A percentile compares a stretch with the other conserved stretches of the same genome.
Conservation (phyloP, 2,888 invertebrate genomes). For the Polyommatus icarus region DNA sequence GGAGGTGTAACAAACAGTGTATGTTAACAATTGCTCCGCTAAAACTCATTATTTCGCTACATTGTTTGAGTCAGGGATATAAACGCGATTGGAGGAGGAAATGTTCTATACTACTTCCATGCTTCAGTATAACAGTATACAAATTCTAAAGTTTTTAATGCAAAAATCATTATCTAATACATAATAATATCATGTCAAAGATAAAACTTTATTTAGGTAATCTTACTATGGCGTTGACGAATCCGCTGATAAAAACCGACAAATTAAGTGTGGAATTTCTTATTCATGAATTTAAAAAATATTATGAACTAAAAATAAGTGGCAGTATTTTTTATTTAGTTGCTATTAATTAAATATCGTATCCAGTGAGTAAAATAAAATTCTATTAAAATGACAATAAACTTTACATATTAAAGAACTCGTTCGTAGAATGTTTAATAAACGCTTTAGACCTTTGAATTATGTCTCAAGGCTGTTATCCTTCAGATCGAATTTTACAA, state of each 20-base stretch:
- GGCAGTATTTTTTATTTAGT: background rate
- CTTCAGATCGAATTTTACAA: background rate
- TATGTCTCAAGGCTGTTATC: constrained; percentile 7
- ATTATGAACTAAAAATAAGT: background rate
- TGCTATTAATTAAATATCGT: background rate
- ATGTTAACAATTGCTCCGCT: constrained; percentile 16
- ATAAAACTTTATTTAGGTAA: too few species aligned
- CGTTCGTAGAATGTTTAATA: constrained; percentile 12
- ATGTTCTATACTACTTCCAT: background rate
- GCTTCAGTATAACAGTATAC: background rate
- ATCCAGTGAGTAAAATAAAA: background rate
- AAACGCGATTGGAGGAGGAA: background rate
- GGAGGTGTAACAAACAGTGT: constrained; percentile 15
- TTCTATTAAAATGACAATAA: constrained; percentile 20
- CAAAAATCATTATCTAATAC: too few species aligned
- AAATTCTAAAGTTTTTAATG: too few species aligned
- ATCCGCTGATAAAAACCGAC: background rate
- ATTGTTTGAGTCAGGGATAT: background rate
- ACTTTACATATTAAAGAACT: background rate
- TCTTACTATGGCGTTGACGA: background rate
- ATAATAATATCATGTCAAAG: too few species aligned
- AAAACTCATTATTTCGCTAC: constrained; percentile 7
- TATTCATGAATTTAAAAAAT: background rate
- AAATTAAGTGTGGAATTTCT: background rate
- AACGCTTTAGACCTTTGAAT: constrained; percentile 17